Conservation (phyloP, 1,140 invertebrate species). For the Radopholus similis region DNA sequence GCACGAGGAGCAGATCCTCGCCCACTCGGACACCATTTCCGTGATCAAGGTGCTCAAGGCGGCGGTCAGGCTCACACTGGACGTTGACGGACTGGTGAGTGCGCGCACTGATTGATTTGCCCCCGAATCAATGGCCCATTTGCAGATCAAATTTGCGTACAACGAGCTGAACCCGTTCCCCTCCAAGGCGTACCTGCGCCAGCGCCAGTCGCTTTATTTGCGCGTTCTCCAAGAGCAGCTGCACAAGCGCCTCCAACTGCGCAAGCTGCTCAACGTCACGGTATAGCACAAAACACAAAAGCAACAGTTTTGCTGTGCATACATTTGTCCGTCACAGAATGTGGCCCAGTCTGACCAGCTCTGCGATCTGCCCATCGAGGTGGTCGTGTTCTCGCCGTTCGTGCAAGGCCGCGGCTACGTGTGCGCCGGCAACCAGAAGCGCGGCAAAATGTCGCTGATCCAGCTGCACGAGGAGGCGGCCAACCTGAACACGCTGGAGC, state of each 20-base stretch:
- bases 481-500: constrained; percentile 61
- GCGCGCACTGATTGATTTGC: neutral
- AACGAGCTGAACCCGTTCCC: constrained; percentile 65
- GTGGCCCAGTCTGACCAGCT: constrained; percentile 34
- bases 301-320: neutral
- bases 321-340: neutral
- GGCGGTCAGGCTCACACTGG: constrained; percentile 63
- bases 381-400: constrained; percentile 43
- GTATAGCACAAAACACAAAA: neutral
- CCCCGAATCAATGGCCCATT: neutral
- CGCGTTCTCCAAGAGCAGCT: constrained; percentile 63
- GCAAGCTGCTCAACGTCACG: constrained; percentile 45
- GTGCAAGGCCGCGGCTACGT: constrained; percentile 51
- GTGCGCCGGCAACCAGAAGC: constrained; percentile 63
- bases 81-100: constrained; percentile 63
- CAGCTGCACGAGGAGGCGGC: constrained; percentile 59
- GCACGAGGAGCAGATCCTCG: constrained; percentile 62
- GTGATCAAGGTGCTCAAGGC: constrained; percentile 65
- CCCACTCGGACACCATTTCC: constrained; percentile 63
- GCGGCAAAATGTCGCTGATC: constrained; percentile 59
- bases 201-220: constrained; percentile 63
- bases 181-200: constrained; percentile 60
- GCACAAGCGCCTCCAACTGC: constrained; percentile 60
- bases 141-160: constrained; percentile 62
- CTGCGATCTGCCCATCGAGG: constrained; percentile 53